phyloP scores from a whole-genome alignment of 2,113 vertebrate genomes.

The Opisthocomus hoazin region DNA sequence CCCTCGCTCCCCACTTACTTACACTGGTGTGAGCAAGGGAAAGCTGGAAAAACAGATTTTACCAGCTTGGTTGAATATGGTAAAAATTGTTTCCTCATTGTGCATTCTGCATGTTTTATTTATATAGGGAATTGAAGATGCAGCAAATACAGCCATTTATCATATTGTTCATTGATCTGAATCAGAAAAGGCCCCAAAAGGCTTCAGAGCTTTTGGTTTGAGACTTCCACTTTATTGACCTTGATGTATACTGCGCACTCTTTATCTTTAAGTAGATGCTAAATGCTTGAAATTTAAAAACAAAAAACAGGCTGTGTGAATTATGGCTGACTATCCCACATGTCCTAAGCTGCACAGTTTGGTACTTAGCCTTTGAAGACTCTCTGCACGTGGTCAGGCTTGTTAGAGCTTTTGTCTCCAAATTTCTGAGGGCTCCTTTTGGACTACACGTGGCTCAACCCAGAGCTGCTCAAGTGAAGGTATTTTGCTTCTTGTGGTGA shows the following conservation, averaged over 20 bases:
- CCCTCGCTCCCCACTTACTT: rapidly evolving
- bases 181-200: background rate
- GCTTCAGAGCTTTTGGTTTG: too few species aligned
- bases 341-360: background rate
- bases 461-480: background rate
- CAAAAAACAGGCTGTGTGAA: rapidly evolving
- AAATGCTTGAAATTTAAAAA: background rate
- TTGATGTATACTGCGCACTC: background rate
- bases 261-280: background rate
- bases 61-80: background rate
- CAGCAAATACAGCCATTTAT: background rate
- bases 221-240: too few species aligned
- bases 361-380: background rate
- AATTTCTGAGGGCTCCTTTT: background rate
- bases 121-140: background rate
- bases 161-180: too few species aligned
- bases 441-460: background rate
- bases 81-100: background rate
- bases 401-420: background rate
- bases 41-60: background rate
- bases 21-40: background rate
- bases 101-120: background rate
- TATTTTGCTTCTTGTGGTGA: rapidly evolving
- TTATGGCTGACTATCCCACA: background rate
- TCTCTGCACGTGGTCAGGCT: rapidly evolving